Base-by-base conservation (phyloP, 2,797 vertebrate genomes). In the Ceryle rudis region DNA sequence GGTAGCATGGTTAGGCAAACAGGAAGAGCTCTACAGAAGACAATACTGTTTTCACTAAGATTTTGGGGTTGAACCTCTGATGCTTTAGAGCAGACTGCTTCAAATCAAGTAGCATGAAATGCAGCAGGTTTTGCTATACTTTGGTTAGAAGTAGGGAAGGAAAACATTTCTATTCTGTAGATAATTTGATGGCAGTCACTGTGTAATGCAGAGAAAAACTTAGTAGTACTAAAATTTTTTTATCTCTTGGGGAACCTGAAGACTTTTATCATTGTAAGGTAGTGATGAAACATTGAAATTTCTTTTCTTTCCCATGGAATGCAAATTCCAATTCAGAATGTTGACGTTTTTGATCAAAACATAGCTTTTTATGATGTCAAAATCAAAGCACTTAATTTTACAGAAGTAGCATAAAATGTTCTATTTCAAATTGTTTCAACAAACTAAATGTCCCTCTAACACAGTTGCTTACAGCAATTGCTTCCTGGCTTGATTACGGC, bases 321-420 rank as follows among this genome's bases (percentile, higher is more conserved):
- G 23, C 20, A 81, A 82, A 77, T 73, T 70, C 12, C 21, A 13
- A 61, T 67, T 83, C 41, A 71, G 37, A 65, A 86, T 20, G 13
- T 14, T 78, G 79, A 81, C 13, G 42, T 61, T 90, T 93, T 88
- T 74, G 4, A 81, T 57, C 18, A 65, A 93, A 91, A 81, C 14
- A 80, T 66, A 74, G 5, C 2, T 60, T 81, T n/a, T 65, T 9
- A 62, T 42, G 16, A 65, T 81, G 61, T 47, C 33, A 37, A 69
- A 91, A 77, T 41, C 9, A 20, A 86, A 93, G 29, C 8, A 51
- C 37, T 91, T 64, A 8, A 7, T 65, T 93, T 89, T 73, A 62
- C n/a, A 33, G 26, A 75, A 70, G 47, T 49, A 77, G 23, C 17
- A 64, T 31, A 10, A 81, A 70, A 37, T 37, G 11, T 18, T 61